Evolutionary conservation across 1,140 invertebrate species (phyloP), one percentile per base, ranked within the genome.

Genomic region (Laupala kohalensis): DNA sequence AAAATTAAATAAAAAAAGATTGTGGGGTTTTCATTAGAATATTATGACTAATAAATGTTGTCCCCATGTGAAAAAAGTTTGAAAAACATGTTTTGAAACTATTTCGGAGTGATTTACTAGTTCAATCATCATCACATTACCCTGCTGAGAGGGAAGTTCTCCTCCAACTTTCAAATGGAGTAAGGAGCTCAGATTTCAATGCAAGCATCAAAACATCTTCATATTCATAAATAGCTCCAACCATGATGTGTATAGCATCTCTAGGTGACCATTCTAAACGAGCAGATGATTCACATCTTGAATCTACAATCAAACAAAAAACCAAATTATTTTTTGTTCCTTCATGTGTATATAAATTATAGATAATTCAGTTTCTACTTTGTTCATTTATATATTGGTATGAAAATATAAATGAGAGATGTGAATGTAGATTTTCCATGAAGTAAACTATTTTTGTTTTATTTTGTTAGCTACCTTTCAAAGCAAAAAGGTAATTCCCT

Each of bases 161-260:
- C 69, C 81, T 84, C 89, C 90, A 92, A n/a, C 87, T 86, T 4
- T 86, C 81, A 75, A 92, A 91, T 0, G 91, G 91, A 1, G 90
- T 92, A 1, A 84, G 78, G 12, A 92, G 75, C 71, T 87, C 84
- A 5, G 80, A 81, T 63, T 83, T 80, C 25, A 86, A 72, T 69
- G 79, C 79, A 4, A 83, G 71, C 5, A 75, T 74, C 1, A 81
- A 84, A 12, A 76, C 77, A 72, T 79, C 76, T 72, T 79, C 77
- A 6, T 83, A 77, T 13, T 84, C 77, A 28, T 84, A 84, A 69
- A 84, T 80, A 0, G 82, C 78, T 37, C 84, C 79, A 6, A 87
- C 77, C 9, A 75, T 80, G n/a, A 86, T 74, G 4, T 81, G 78
- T 13, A 89, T 83, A 2, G 76, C 73, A 53, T 85, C 82, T 19